Conservation (phyloP, 2,113 vertebrate genomes). For the Trochalopteron elliotii region DNA sequence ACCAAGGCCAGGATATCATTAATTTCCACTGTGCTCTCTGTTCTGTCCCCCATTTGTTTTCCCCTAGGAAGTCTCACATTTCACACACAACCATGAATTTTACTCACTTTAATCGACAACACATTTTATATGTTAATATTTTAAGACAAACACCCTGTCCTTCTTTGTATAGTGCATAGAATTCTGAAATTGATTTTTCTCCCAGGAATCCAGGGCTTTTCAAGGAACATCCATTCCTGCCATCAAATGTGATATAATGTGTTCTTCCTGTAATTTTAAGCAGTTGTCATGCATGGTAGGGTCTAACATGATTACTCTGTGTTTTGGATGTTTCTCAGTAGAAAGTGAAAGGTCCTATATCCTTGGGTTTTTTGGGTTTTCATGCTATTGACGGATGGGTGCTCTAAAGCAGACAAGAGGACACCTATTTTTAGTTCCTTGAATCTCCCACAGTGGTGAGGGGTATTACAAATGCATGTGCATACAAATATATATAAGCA, state of each 20-base stretch:
- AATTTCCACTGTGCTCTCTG: neutral
- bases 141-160: neutral
- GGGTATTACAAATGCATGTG: neutral
- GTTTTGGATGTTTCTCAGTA: neutral
- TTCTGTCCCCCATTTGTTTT: neutral
- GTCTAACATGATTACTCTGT: neutral
- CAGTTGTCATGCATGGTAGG: neutral
- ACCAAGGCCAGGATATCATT: neutral
- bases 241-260: neutral
- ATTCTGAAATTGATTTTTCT: neutral
- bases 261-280: neutral
- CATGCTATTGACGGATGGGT: neutral
- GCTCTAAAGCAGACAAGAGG: neutral
- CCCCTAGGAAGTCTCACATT: neutral
- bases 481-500: neutral
- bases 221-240: neutral
- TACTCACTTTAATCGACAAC: neutral
- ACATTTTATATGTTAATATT: neutral
- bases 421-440: neutral
- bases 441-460: neutral
- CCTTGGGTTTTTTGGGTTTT: neutral
- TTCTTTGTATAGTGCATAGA: neutral
- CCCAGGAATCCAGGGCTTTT: neutral
- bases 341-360: neutral
- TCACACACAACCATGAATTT: neutral